A percentile compares a stretch with the other conserved stretches of the same genome.
Evolutionary conservation across 2,797 vertebrate species (phyloP).

Genomic region (Toxotes lorentzi): DNA sequence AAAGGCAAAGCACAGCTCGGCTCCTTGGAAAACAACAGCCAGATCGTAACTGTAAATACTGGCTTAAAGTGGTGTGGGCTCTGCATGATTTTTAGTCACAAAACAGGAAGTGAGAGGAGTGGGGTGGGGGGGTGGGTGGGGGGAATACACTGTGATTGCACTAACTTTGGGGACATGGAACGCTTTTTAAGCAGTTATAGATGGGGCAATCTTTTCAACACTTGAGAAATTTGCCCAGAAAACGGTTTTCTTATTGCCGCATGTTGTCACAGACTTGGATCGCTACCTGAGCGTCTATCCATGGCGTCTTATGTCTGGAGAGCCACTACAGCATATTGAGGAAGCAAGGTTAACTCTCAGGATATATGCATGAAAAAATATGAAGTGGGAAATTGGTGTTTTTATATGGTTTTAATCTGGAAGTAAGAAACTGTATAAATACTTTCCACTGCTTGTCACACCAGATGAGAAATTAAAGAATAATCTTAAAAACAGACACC

Average conservation of each 20-base stretch:
- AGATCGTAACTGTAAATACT: slow-evolving; percentile 84
- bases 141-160: slow-evolving; percentile 22
- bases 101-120: slow-evolving; percentile 76
- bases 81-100: slow-evolving; percentile 69
- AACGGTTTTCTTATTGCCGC: neutral
- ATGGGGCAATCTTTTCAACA: slow-evolving; percentile 29
- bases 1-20: slow-evolving; percentile 72
- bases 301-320: slow-evolving; percentile 33
- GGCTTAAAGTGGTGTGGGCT: slow-evolving; percentile 78
- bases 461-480: neutral
- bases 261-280: slow-evolving; percentile 20
- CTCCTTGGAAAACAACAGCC: slow-evolving; percentile 81
- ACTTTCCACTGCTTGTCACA: neutral
- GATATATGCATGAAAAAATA: neutral
- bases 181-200: slow-evolving; percentile 32
- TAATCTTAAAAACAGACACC: neutral
- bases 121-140: no score
- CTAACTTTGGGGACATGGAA: slow-evolving; percentile 46
- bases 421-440: neutral
- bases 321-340: slow-evolving; percentile 21
- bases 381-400: neutral
- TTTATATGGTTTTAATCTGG: neutral
- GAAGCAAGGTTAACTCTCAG: neutral
- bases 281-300: slow-evolving; percentile 26
- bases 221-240: slow-evolving; percentile 23